phyloP scores from a whole-genome alignment of 2,797 vertebrate genomes.

The Poeciliopsis turneri region DNA sequence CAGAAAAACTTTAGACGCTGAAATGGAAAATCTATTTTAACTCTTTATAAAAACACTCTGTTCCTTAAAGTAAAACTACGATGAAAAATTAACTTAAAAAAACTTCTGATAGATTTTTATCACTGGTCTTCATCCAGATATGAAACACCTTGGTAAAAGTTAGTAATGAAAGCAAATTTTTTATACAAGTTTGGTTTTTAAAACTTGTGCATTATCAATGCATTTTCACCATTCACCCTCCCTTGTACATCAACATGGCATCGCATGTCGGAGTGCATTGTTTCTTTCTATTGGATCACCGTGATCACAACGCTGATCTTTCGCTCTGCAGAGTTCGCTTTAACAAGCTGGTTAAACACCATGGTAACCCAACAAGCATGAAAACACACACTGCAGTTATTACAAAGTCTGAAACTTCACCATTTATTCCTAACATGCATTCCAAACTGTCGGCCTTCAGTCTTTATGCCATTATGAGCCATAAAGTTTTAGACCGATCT shows the following conservation, averaged over 20 bases:
- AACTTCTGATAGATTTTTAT: neutral
- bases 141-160: neutral
- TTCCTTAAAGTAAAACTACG: neutral
- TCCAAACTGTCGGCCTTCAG: neutral
- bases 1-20: neutral
- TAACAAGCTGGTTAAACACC: constrained; percentile 40
- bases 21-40: neutral
- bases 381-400: constrained; percentile 8
- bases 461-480: constrained; percentile 5
- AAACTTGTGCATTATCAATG: neutral
- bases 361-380: constrained; percentile 23
- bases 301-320: constrained; percentile 35
- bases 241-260: neutral
- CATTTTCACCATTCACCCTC: constrained; percentile 16
- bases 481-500: constrained; percentile 20
- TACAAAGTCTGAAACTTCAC: constrained; percentile 5
- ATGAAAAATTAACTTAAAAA: neutral
- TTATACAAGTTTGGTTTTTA: neutral
- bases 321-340: constrained; percentile 19
- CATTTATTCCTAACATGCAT: neutral
- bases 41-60: neutral
- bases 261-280: constrained; percentile 13
- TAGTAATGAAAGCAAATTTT: neutral
- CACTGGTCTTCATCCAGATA: neutral
- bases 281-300: constrained; percentile 47